Percentiles rank a stretch among this genome's conserved stretches.
Conservation (phyloP, 2,888 invertebrate species). For the Andrena minutula region DNA sequence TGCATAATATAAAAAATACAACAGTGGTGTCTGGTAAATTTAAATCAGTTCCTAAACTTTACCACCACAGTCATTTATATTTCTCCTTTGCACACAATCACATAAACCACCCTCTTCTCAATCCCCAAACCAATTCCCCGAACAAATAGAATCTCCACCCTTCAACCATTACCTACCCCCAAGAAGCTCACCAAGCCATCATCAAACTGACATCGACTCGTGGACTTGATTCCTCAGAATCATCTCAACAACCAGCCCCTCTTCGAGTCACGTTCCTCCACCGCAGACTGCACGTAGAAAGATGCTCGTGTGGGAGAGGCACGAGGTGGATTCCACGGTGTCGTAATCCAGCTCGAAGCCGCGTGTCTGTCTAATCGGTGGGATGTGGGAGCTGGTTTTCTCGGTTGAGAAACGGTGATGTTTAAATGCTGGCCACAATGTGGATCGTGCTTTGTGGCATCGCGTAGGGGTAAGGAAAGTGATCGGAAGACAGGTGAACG, state of each 20-base stretch:
- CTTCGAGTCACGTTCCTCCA: neutral
- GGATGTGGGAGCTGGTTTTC: slow-evolving; percentile 48
- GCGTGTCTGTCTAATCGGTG: slow-evolving; percentile 42
- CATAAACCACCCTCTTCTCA: too few species aligned
- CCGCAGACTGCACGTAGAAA: neutral
- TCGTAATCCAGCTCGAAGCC: slow-evolving; percentile 30
- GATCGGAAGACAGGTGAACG: slow-evolving; percentile 73
- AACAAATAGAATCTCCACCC: too few species aligned
- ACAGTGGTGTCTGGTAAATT: too few species aligned
- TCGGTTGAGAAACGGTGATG: slow-evolving; percentile 43
- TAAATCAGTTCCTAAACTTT: too few species aligned
- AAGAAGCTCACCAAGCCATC: neutral
- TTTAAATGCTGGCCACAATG: slow-evolving; percentile 54
- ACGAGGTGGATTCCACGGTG: slow-evolving; percentile 16
- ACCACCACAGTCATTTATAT: too few species aligned
- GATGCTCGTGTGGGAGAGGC: slow-evolving; percentile 42
- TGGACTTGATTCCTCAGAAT: neutral
- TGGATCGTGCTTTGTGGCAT: slow-evolving; percentile 37
- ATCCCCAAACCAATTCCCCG: too few species aligned
- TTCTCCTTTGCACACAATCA: too few species aligned
- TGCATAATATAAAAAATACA: too few species aligned
- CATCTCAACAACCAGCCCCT: neutral
- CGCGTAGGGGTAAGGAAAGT: slow-evolving; percentile 65
- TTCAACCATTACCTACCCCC: too few species aligned
- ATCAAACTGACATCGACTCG: neutral